Evolutionary conservation across 2,888 invertebrate genomes (phyloP).

Genomic region (Incurvaria masculella): DNA sequence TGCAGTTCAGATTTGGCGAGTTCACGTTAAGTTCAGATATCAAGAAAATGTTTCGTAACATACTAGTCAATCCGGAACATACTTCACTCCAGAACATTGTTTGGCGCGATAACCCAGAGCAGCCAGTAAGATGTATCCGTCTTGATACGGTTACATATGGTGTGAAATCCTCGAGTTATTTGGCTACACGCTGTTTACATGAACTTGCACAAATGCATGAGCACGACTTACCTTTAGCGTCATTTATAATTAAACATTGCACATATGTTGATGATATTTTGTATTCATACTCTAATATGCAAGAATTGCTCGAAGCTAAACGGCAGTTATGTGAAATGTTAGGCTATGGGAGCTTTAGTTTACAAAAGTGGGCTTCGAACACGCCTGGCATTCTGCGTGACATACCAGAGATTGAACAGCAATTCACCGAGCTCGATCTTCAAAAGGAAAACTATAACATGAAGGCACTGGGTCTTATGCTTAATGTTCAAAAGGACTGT

Average conservation of each 20-base stretch:
- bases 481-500: not conserved
- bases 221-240: slow-evolving; percentile 3
- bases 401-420: not conserved
- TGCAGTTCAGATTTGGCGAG: slow-evolving; percentile 10
- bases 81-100: slow-evolving; percentile 12
- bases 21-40: slow-evolving; percentile 13
- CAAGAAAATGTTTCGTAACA: slow-evolving; percentile 15
- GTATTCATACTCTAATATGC: not conserved
- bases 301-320: not conserved
- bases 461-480: not conserved
- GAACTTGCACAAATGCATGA: slow-evolving; percentile 8
- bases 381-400: not conserved
- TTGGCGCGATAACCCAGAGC: not conserved
- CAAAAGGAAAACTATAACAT: not conserved
- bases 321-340: not conserved
- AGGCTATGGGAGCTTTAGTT: not conserved
- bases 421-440: not conserved
- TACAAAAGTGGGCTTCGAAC: slow-evolving; percentile 4
- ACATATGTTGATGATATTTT: slow-evolving; percentile 12
- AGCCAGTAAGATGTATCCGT: not conserved
- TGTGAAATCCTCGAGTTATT: slow-evolving; percentile 6
- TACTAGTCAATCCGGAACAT: slow-evolving; percentile 4
- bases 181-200: slow-evolving; percentile 10
- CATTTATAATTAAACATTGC: slow-evolving; percentile 6
- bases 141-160: slow-evolving; percentile 1